Base-by-base conservation (phyloP, 2,113 vertebrate species). In the Ia io region DNA sequence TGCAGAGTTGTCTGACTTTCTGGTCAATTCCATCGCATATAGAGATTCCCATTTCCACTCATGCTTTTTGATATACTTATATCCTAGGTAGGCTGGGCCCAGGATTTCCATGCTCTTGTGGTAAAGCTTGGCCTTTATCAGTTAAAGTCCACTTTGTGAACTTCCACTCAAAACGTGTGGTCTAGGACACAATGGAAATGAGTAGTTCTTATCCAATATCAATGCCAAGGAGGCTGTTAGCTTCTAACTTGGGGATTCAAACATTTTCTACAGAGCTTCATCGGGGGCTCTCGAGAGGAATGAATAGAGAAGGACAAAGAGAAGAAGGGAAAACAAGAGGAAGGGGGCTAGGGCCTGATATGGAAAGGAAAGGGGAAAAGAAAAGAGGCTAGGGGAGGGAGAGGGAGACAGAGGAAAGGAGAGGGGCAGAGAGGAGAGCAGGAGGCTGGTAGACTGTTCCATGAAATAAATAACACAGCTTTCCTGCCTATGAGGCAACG, bases 401-500 rank as follows among this genome's bases (percentile, higher is more conserved):
- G 30, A 32, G 28, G 8, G 32, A 1, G 1, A 6, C 6, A 11
- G 0, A 10, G 65, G 4, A n/a, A 47, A 16, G 1, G 22, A 8
- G 49, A 16, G 2, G 73, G 16, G 9, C 6, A 4, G 23, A 32
- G 13, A n/a, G 23, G 42, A 10, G 28, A 69, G 61, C 44, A 25
- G 12, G 61, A 69, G 63, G 25, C 51, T 30, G 30, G 59, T 28
- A 1, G 6, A 9, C 65, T 42, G 42, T 63, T 82, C 80, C 63
- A 79, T 17, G 11, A 53, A 73, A 12, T 80, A 47, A 93, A 88
- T 79, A 90, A 71, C 2, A 1, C 32, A 18, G 22, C 67, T 90
- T 95, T 96, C 84, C 67, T 96, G 59, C 77, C 83, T 44, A 22
- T 7, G 16, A 61, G 70, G 61, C 90, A 85, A 63, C 70, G 17